Evolutionary conservation across 2,113 vertebrate genomes (phyloP).

Genomic region (Pachypanchax playfairii): DNA sequence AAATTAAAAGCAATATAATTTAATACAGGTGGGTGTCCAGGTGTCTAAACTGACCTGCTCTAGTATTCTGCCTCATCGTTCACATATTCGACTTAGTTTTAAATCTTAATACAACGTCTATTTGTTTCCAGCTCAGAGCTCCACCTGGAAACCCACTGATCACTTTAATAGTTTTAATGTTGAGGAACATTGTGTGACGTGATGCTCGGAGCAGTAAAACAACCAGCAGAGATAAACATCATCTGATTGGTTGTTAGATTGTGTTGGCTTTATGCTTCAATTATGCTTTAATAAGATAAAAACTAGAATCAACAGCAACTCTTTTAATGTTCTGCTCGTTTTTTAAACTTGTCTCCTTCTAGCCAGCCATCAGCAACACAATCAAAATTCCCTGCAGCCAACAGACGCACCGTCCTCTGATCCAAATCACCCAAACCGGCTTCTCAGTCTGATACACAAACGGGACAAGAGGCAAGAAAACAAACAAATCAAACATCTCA

Average conservation of each 20-base stretch:
- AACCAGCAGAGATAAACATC: neutral
- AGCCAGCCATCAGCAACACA: too few species aligned
- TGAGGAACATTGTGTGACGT: neutral
- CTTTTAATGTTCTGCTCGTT: too few species aligned
- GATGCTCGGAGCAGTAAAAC: neutral
- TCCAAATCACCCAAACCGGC: constrained; percentile 28
- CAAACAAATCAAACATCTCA: constrained; percentile 9
- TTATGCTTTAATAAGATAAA: neutral
- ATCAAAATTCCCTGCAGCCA: neutral
- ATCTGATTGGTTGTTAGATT: neutral
- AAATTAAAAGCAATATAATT: neutral
- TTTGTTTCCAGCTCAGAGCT: too few species aligned
- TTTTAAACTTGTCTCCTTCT: too few species aligned
- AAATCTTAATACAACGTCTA: neutral
- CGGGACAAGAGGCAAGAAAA: neutral
- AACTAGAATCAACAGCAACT: neutral
- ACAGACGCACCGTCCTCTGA: constrained; percentile 1
- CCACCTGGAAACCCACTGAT: too few species aligned
- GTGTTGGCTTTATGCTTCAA: neutral
- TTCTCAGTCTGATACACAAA: constrained; percentile 8
- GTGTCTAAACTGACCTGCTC: too few species aligned
- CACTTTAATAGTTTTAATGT: too few species aligned
- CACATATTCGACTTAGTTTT: too few species aligned
- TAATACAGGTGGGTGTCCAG: neutral
- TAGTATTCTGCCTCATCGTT: too few species aligned